Evolutionary conservation across 1,140 invertebrate species (phyloP), one percentile per base, ranked within the genome.

Genomic region (Diorhabda carinulata): DNA sequence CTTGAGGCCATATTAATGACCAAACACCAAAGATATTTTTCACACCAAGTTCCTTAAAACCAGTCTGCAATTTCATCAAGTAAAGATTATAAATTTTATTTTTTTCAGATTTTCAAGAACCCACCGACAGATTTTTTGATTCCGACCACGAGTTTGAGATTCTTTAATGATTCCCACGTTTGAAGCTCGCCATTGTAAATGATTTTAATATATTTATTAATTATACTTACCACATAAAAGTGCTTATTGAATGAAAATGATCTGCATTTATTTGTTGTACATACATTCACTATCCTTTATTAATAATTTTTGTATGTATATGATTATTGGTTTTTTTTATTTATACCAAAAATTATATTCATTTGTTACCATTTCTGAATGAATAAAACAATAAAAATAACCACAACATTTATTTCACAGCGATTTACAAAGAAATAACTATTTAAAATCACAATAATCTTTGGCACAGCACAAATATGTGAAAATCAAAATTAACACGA

Each of bases 121-220:
- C 57, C 10, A 52, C n/a, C 60, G 25, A 57, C n/a, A 52, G 56
- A 60, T 56, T 60, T 3, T 68, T 61, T 58, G 70, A 68, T 10
- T 71, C 70, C 4, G 70, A 71, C n/a, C 66, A 71, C 10, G 70
- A 71, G 42, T 71, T 71, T 56, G 70, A 71, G 56, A 71, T 71
- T 8, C 63, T 71, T 43, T 71, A 71, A 64, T 52, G 47, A 8
- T 3, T 52, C n/a, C 6, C 2, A 52, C n/a, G 2, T 6, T 52
- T n/a, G 47, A 6, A 52, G 47, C 6, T 52, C 2, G 47, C 47
- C 47, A 52, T 8, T 52, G 47, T 52, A n/a, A 52, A 52, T n/a
- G 6, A 52, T 52, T 52, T 8, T 52, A 52, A 8, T 52, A n/a
- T 52, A 52, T 8, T 52, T 52, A 3, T 8, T 52, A 52, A 52